A percentile compares a stretch with the other conserved stretches of the same genome.
These are phyloP conservation scores for Uropetala carovei DNA, from an alignment of 2,888 invertebrate genomes.

Conservation along the genomic window DNA sequence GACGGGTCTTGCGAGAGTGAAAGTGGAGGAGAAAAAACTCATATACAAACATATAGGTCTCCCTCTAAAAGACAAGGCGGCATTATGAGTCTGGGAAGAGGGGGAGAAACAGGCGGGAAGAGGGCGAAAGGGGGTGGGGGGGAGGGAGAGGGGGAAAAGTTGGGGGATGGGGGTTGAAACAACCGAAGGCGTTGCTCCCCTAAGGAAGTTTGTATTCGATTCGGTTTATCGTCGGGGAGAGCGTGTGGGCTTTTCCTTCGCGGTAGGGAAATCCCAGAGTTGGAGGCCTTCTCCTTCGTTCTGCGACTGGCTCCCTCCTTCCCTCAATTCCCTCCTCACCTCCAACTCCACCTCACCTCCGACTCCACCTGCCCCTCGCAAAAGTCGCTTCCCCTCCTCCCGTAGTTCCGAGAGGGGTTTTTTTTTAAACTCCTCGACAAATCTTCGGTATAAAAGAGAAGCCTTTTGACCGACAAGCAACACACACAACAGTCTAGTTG, in stretches of 20 bases:
- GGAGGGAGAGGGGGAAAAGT: background rate
- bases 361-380: background rate
- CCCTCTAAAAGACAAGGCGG: background rate
- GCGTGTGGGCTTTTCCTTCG: background rate
- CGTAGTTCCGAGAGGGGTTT: background rate
- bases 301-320: background rate
- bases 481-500: background rate
- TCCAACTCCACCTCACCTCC: background rate
- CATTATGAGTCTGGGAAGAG: background rate
- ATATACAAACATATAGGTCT: background rate
- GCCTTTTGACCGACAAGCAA: background rate
- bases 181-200: constrained; percentile 54
- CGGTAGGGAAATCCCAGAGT: constrained; percentile 40
- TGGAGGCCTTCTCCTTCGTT: background rate
- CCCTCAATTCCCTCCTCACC: background rate
- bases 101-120: background rate
- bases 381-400: background rate
- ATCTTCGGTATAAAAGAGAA: constrained; percentile 38
- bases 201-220: constrained; percentile 63
- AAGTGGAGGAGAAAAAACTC: background rate
- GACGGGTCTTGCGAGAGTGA: background rate
- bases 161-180: background rate
- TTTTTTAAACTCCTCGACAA: constrained; percentile 3
- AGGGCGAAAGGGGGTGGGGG: background rate
- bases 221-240: constrained; percentile 44